Conservation (phyloP, 2,888 invertebrate species). For the Agonopterix arenella region DNA sequence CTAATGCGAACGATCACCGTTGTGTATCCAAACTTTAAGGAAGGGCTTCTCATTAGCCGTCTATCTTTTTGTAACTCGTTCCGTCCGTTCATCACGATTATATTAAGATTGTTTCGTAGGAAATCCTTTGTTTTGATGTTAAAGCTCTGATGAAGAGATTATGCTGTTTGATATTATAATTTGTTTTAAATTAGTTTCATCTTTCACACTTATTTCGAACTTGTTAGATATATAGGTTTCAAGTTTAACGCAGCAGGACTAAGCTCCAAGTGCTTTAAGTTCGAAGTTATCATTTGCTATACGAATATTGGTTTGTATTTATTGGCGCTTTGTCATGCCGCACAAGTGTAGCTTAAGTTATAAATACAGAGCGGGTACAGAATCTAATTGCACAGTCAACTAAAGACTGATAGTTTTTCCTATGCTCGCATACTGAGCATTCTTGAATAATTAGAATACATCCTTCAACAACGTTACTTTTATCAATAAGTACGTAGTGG, state of each 20-base stretch:
- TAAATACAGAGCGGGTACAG: neutral
- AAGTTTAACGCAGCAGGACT: no score
- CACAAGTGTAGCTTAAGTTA: slow-evolving; percentile 1
- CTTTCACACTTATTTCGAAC: no score
- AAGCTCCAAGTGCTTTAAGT: neutral
- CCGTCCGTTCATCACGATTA: slow-evolving; percentile 15
- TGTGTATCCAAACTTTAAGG: slow-evolving; percentile 27
- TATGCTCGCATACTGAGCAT: no score
- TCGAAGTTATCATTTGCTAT: no score
- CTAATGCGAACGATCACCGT: slow-evolving; percentile 33
- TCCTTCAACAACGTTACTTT: no score
- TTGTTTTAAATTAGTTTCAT: no score
- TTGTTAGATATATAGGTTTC: no score
- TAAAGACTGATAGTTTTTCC: no score
- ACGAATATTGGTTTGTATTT: slow-evolving; percentile 11
- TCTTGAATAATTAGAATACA: no score
- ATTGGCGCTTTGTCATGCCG: slow-evolving; percentile 10
- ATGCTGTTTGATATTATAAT: no score
- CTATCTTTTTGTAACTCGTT: slow-evolving; percentile 12
- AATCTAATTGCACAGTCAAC: neutral
- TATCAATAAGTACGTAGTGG: no score
- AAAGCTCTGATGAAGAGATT: neutral
- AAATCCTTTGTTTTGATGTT: slow-evolving; percentile 10
- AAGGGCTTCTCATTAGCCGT: slow-evolving; percentile 27
- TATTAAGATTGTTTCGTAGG: slow-evolving; percentile 2